Conservation (phyloP, 2,797 vertebrate genomes). For the Phyllotis vaccarum region DNA sequence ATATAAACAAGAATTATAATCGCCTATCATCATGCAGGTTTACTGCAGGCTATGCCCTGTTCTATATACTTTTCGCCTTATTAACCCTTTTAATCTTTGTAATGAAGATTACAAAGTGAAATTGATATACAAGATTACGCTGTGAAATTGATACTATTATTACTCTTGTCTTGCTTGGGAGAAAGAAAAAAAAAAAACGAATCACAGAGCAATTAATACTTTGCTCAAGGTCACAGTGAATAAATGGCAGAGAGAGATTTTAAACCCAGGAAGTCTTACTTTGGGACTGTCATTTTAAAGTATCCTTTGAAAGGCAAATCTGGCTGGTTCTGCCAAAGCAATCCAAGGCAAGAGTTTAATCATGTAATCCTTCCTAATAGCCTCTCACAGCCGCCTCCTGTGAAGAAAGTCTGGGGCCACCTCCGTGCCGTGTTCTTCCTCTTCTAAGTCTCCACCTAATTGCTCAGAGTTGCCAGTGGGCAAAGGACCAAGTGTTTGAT, state of each 20-base stretch:
- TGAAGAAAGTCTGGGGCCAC: neutral
- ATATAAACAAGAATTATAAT: neutral
- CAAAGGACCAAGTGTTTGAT: neutral
- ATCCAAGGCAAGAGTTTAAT: neutral
- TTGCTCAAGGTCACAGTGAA: neutral
- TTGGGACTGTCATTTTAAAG: neutral
- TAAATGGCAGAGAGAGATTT: neutral
- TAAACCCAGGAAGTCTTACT: neutral
- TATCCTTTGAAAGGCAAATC: neutral
- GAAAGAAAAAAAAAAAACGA: neutral
- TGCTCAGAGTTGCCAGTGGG: neutral
- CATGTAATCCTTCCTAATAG: neutral
- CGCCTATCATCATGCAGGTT: neutral
- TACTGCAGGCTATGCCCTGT: neutral
- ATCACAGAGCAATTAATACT: neutral
- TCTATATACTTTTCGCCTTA: neutral
- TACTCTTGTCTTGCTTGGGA: neutral
- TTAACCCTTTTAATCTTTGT: neutral
- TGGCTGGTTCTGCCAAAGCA: neutral
- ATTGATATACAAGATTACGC: neutral
- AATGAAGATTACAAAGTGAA: neutral
- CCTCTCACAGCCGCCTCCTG: neutral
- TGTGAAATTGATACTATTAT: neutral
- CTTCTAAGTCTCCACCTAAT: neutral
- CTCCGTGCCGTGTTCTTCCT: neutral